Conservation (phyloP, 2,797 vertebrate species). For the Brachyalestes nurse region DNA sequence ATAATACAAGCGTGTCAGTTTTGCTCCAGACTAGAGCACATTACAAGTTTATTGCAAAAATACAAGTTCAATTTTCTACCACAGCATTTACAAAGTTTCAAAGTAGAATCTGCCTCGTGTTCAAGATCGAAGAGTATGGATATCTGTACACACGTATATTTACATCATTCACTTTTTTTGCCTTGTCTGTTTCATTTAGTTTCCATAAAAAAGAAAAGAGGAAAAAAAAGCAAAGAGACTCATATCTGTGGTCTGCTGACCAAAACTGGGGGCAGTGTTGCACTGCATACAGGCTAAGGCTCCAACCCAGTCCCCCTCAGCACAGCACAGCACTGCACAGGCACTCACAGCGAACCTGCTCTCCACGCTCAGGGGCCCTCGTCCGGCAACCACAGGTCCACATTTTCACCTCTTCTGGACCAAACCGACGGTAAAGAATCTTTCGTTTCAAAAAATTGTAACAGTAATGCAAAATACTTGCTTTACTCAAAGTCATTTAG, state of each 20-base stretch:
- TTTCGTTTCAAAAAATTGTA: background rate
- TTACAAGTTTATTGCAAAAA: constrained; percentile 75
- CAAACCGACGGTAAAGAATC: background rate
- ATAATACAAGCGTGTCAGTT: constrained; percentile 33
- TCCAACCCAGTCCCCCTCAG: constrained; percentile 5
- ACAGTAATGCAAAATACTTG: constrained; percentile 29
- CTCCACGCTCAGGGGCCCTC: constrained; percentile 1
- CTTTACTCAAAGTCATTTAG: background rate
- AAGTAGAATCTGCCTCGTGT: constrained; percentile 49
- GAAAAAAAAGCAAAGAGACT: constrained; percentile 32
- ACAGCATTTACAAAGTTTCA: constrained; percentile 67
- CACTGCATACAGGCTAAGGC: constrained; percentile 48
- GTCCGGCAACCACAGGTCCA: constrained; percentile 5
- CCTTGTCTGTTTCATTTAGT: constrained; percentile 44
- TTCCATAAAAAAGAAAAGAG: constrained; percentile 38
- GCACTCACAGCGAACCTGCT: constrained; percentile 12
- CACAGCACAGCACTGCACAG: constrained; percentile 35
- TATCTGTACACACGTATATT: constrained; percentile 55
- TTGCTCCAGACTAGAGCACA: constrained; percentile 59
- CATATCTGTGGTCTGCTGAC: constrained; percentile 44
- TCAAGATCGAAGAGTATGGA: constrained; percentile 49
- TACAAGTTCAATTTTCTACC: constrained; percentile 68
- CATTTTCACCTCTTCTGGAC: background rate
- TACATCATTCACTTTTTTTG: constrained; percentile 48
- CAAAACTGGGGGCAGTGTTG: constrained; percentile 51